These are phyloP conservation scores for Acanthis flammea DNA, from an alignment of 2,797 vertebrate genomes.

Conservation along the genomic window DNA sequence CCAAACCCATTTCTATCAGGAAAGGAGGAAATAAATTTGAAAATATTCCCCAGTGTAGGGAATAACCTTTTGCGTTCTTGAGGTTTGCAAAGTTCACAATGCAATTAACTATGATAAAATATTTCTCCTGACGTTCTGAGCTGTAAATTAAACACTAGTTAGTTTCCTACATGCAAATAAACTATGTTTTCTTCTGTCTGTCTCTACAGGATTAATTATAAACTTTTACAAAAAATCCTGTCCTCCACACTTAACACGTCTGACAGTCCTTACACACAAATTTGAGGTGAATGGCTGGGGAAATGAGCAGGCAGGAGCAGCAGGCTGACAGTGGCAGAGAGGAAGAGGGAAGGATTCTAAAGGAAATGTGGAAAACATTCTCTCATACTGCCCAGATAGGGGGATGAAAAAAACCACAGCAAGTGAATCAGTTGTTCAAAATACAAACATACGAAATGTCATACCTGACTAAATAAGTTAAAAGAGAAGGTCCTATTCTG, in stretches of 20 bases:
- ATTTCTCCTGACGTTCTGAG: background rate
- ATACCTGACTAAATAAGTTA: background rate
- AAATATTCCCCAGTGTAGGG: background rate
- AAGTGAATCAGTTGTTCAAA: background rate
- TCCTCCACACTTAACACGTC: background rate
- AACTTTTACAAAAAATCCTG: background rate
- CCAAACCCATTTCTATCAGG: background rate
- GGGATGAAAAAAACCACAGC: rapidly evolving
- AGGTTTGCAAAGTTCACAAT: background rate
- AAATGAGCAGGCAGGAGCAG: background rate
- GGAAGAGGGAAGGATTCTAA: background rate
- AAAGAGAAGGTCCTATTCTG: background rate
- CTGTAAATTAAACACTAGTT: background rate
- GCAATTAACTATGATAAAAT: background rate
- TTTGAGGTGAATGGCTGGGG: background rate
- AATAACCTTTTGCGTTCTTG: background rate
- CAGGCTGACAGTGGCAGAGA: background rate
- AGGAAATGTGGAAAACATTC: background rate
- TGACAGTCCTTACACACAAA: background rate
- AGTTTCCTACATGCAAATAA: background rate
- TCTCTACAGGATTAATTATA: background rate
- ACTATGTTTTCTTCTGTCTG: background rate
- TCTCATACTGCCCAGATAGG: rapidly evolving
- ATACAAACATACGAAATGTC: background rate
- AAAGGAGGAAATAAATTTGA: background rate